Conservation (phyloP, 2,113 vertebrate genomes). For the Spermophilus dauricus region DNA sequence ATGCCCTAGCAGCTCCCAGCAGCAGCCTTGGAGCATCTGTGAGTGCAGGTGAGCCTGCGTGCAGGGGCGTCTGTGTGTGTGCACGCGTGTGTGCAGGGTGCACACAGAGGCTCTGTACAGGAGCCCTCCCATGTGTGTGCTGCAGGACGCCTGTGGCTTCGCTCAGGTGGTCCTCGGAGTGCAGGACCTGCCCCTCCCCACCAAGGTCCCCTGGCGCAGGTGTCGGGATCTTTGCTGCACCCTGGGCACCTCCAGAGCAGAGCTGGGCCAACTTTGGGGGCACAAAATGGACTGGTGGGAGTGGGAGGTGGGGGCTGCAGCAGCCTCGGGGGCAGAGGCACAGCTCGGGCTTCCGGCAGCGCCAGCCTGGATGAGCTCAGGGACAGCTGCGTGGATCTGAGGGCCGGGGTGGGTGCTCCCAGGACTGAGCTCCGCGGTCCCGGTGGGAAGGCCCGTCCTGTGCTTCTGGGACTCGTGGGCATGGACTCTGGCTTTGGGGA, state of each 20-base stretch:
- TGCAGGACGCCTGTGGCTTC: too few species aligned
- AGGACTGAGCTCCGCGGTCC: background rate
- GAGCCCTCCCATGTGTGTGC: too few species aligned
- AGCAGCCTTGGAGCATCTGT: too few species aligned
- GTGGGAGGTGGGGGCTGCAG: rapidly evolving
- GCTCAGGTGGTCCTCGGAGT: too few species aligned
- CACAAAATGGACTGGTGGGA: background rate
- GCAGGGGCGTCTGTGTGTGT: background rate
- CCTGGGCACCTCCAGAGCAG: background rate
- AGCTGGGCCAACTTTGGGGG: background rate
- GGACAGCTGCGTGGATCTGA: too few species aligned
- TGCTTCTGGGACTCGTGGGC: rapidly evolving
- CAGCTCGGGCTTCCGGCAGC: too few species aligned
- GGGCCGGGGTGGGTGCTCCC: background rate
- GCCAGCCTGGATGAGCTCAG: background rate
- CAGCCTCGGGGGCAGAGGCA: rapidly evolving
- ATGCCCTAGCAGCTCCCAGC: background rate
- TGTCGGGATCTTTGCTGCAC: background rate
- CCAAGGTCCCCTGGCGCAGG: background rate
- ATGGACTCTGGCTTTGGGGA: background rate
- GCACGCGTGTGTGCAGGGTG: too few species aligned
- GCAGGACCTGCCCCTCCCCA: background rate
- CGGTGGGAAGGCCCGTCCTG: too few species aligned
- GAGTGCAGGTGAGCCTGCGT: background rate
- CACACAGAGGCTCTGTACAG: too few species aligned